Evolutionary conservation across 2,888 invertebrate species (phyloP).

Genomic region (Drosophila atripex): DNA sequence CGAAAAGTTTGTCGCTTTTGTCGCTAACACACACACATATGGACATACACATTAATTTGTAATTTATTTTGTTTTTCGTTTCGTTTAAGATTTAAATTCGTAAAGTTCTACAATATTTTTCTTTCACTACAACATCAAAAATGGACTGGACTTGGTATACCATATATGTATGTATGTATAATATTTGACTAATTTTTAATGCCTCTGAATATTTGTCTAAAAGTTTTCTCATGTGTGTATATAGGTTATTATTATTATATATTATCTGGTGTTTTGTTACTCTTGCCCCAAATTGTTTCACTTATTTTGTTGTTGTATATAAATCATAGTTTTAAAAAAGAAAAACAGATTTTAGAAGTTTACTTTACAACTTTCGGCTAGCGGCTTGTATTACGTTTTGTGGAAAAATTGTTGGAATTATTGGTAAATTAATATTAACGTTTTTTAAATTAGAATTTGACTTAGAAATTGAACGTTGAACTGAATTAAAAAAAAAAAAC

Average conservation of each 20-base stretch:
- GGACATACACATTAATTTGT: constrained; percentile 22
- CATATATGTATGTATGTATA: constrained; percentile 17
- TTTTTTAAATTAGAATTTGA: constrained; percentile 61
- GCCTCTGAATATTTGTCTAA: constrained; percentile 66
- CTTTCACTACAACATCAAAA: constrained; percentile 67
- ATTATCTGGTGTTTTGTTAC: constrained; percentile 48
- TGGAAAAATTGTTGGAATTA: constrained; percentile 62
- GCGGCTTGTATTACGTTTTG: constrained; percentile 9
- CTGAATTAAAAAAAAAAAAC: constrained; percentile 22
- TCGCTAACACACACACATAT: constrained; percentile 28
- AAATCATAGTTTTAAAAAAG: constrained; percentile 8
- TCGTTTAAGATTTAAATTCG: constrained; percentile 61
- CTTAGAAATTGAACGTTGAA: constrained; percentile 74
- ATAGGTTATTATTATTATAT: constrained; percentile 29
- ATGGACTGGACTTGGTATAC: constrained; percentile 61
- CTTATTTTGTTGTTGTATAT: constrained; percentile 18
- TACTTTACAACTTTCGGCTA: constrained; percentile 18
- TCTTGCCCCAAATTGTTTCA: constrained; percentile 42
- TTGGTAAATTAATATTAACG: constrained; percentile 35
- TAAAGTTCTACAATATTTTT: constrained; percentile 49
- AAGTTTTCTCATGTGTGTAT: constrained; percentile 50
- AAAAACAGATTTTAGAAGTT: not conserved
- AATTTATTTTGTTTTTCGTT: not conserved
- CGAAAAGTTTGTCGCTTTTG: constrained; percentile 17
- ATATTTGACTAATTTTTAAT: constrained; percentile 42